Conservation (phyloP, 2,888 invertebrate species). For the Protula sp. region DNA sequence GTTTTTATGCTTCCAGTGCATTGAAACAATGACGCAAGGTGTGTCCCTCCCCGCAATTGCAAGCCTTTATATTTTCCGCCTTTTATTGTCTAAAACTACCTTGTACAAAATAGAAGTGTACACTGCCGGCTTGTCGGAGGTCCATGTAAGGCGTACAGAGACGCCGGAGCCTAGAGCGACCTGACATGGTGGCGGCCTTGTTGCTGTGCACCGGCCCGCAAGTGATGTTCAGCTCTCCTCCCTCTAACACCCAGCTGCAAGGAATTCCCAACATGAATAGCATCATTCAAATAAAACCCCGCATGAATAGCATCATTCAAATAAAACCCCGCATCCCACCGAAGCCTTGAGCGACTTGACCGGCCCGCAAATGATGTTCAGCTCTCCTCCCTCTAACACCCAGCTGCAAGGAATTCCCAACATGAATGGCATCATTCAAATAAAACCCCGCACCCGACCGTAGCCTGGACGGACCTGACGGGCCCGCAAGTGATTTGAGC, state of each 20-base stretch:
- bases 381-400: slow-evolving; percentile 36
- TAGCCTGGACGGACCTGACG: slow-evolving; percentile 22
- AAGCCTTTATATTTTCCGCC: no score
- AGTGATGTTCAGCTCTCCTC: slow-evolving; percentile 33
- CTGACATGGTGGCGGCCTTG: slow-evolving; percentile 27
- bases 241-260: slow-evolving; percentile 39
- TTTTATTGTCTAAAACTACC: no score
- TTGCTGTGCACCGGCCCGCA: slow-evolving; percentile 42
- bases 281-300: no score
- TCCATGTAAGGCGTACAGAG: slow-evolving; percentile 45
- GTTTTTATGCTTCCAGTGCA: no score
- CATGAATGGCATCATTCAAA: no score
- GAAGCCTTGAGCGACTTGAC: no score
- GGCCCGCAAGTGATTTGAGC: slow-evolving; percentile 40
- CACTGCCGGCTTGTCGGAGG: slow-evolving; percentile 34
- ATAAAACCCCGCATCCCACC: no score
- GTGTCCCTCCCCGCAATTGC: no score
- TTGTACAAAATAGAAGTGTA: slow-evolving; percentile 42
- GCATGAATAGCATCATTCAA: no score
- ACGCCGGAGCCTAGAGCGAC: slow-evolving; percentile 29
- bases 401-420: slow-evolving; percentile 40
- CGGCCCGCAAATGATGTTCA: slow-evolving; percentile 42
- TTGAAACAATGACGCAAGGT: no score
- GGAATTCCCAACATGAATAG: no score
- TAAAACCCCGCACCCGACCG: no score